Percentiles rank a stretch among this genome's conserved stretches.
Conservation (phyloP, 1,140 invertebrate genomes). For the Hyposmocoma kahamanoa region DNA sequence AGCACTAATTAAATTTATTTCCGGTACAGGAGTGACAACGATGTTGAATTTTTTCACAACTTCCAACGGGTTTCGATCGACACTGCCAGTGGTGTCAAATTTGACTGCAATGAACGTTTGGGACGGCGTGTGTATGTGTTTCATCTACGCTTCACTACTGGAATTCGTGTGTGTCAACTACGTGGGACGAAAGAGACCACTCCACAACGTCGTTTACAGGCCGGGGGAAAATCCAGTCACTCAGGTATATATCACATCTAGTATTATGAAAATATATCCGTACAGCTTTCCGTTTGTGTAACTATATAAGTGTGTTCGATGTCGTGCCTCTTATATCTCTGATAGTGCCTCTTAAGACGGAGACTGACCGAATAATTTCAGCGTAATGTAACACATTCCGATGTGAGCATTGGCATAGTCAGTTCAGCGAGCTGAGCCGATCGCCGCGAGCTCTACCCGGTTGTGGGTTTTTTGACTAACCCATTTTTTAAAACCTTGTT, state of each 20-base stretch:
- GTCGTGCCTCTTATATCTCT: slow-evolving; percentile 19
- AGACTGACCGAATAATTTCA: too few species aligned
- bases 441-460: too few species aligned
- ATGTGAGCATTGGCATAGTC: too few species aligned
- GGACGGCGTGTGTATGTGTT: slow-evolving; percentile 97
- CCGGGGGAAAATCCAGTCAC: slow-evolving; percentile 92
- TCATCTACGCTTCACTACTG: slow-evolving; percentile 94
- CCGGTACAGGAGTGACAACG: slow-evolving; percentile 88
- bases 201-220: slow-evolving; percentile 91
- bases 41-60: slow-evolving; percentile 99
- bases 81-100: slow-evolving; percentile 93
- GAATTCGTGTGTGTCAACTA: slow-evolving; percentile 97
- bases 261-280: slow-evolving; percentile 10
- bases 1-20: slow-evolving; percentile 4
- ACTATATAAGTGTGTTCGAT: slow-evolving; percentile 18
- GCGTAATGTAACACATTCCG: too few species aligned
- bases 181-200: slow-evolving; percentile 90
- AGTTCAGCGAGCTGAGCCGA: too few species aligned
- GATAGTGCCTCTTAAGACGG: slow-evolving; percentile 10
- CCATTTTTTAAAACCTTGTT: background rate
- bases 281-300: slow-evolving; percentile 14
- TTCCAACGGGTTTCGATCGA: slow-evolving; percentile 90
- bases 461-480: too few species aligned
- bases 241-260: slow-evolving; percentile 80
- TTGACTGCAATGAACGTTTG: slow-evolving; percentile 96